These are phyloP conservation scores for Phengaris arion DNA, from an alignment of 2,888 invertebrate genomes.

Conservation along the genomic window DNA sequence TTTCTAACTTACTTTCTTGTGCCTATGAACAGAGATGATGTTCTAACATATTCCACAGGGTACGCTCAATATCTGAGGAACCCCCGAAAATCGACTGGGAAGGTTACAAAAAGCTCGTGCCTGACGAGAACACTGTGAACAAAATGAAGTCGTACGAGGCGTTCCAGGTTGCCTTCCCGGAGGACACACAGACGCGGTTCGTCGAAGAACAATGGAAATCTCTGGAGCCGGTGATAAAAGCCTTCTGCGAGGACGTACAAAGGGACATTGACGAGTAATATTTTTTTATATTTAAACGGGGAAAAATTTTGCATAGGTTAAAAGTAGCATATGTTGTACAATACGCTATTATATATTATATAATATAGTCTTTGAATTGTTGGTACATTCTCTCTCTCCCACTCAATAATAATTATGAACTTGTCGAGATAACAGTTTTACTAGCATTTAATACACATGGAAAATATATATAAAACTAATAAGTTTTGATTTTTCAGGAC, in stretches of 20 bases:
- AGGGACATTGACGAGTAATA: constrained; percentile 51
- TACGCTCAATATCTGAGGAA: constrained; percentile 53
- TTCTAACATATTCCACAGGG: constrained; percentile 45
- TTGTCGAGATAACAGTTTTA: no score
- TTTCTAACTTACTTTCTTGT: neutral
- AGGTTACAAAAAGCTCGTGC: constrained; percentile 54
- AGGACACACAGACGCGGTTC: constrained; percentile 50
- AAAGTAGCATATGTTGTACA: no score
- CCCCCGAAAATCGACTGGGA: constrained; percentile 68
- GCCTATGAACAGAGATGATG: neutral
- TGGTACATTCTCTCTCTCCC: no score
- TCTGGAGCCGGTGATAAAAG: constrained; percentile 53
- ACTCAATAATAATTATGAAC: no score
- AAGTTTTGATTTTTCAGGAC: constrained; percentile 39
- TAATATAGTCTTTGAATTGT: no score
- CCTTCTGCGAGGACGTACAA: constrained; percentile 51
- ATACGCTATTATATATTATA: no score
- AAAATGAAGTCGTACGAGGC: constrained; percentile 55
- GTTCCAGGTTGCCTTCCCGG: constrained; percentile 58
- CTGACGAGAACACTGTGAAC: constrained; percentile 56
- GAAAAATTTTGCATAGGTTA: no score
- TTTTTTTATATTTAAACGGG: neutral
- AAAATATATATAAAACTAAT: no score
- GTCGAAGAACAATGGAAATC: constrained; percentile 63
- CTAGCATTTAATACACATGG: no score